Evolutionary conservation across 2,888 invertebrate species (phyloP), one percentile per base, ranked within the genome.

Genomic region (Macrosiphum euphorbiae): DNA sequence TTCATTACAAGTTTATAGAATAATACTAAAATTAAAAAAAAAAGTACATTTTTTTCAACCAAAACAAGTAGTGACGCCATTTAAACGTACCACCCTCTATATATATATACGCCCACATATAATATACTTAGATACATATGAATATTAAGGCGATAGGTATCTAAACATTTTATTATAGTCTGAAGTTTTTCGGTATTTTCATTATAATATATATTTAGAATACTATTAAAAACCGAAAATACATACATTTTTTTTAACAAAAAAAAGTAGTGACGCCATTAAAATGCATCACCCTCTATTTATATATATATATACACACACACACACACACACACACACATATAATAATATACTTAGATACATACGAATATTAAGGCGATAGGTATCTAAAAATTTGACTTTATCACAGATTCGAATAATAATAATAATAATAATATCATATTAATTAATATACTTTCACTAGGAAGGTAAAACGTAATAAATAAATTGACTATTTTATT

Each of bases 351-450:
- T 11, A 86, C 10, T 84, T 89, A 86, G 16, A 87, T 61, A 85
- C 85, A 58, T 61, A 78, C 44, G 44, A 88, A 47, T 44, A 93
- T 89, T 88, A 93, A 92, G 78, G 92, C 89, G 84, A 89, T 89
- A 90, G 89, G 58, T 93, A 89, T 93, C 89, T 92, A 88, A 88
- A 55, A 41, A 88, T 92, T 88, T 87, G n/a, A 93, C 89, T 93
- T 93, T 93, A 93, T 93, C 93, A 93, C 93, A 93, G 93, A 87
- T 41, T 87, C 24, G 87, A 92, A 58, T 55, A 52, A 61, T 61
- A 86, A 86, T 47, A 47, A 47, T 47, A 47, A 47, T 47, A 47
- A 47, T 41, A 91, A 91, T 90, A 84, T 84, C 35, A 84, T 91
- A 78, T 78, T 78, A 78, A 78, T 78, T 35, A 35, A 78, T 91